Base-by-base conservation (phyloP, 2,888 invertebrate genomes). In the Pseudococcus longispinus region DNA sequence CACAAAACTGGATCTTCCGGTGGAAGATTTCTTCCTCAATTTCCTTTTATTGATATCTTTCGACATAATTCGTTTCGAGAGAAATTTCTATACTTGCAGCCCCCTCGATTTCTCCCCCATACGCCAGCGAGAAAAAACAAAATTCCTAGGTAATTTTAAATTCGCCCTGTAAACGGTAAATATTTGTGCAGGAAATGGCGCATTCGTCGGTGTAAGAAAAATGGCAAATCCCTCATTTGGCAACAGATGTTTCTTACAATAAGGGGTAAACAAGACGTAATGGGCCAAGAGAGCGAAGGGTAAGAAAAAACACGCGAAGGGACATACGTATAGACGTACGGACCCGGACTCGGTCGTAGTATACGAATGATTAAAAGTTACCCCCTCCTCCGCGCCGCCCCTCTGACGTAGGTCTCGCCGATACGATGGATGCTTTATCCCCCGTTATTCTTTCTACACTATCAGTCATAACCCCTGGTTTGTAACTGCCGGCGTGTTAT, bases 401-500 rank as follows among this genome's bases (percentile, higher is more conserved):
- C 23, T 60, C 37, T 37, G 37, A 37, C 37, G 37, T 37, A 5
- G 0, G 8, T 37, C 37, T 37, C 37, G 5, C 37, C 37, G 37
- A 37, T 37, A 37, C 37, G 37, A 37, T 37, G 37, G 37, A 37
- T 37, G 37, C 37, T 37, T 23, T 60, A 60, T 60, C 23, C 84
- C 74, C 74, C 46, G 37, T 85, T 70, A 44, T 74, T 44, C 74
- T 74, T 74, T 85, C 42, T 85, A 70, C 60, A 26, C 60, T 60
- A 42, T 60, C 84, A 80, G 77, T 84, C 42, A 84, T 65, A 51
- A 51, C 84, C 60, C 84, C 74, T 85, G 18, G 83, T 46, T 84
- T 42, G 42, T 85, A 44, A 26, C 65, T 70, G 65, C 84, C 84
- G 84, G 84, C 84, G 15, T 60, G 87, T 88, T 89, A 88, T 90